Percentiles rank a stretch among this genome's conserved stretches.
phyloP scores from a whole-genome alignment of 1,140 invertebrate species.

The Tetramorium simillimum region DNA sequence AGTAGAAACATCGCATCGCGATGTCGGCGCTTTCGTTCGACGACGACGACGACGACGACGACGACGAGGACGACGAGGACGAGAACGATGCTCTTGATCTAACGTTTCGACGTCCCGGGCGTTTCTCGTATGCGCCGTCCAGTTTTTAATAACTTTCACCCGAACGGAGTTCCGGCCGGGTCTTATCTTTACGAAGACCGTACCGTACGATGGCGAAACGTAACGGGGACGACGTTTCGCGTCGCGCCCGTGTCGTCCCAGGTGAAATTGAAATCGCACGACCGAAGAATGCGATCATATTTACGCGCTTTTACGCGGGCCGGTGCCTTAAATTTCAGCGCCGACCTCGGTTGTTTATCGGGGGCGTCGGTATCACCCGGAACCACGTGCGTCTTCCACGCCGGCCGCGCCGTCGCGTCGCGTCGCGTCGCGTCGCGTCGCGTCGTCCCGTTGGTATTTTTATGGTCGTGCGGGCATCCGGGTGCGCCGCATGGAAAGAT shows the following conservation, averaged over 20 bases:
- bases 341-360: conserved; percentile 34
- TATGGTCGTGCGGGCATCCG: conserved; percentile 11
- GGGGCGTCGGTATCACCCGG: conserved; percentile 26
- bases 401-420: neutral
- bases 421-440: no score
- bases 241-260: conserved; percentile 32
- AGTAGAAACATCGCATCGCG: neutral
- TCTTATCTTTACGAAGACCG: conserved; percentile 65
- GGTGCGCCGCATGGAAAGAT: neutral
- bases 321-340: conserved; percentile 13
- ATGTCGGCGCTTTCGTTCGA: neutral
- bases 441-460: neutral
- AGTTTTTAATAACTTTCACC: conserved; percentile 74
- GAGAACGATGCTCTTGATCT: conserved; percentile 19
- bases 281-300: conserved; percentile 60
- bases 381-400: conserved; percentile 20
- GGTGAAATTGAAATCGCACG: conserved; percentile 71
- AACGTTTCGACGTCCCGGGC: conserved; percentile 2
- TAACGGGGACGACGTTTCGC: conserved; percentile 67
- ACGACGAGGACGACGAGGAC: neutral
- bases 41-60: neutral
- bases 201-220: conserved; percentile 61
- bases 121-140: conserved; percentile 23
- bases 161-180: conserved; percentile 21
- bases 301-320: conserved; percentile 17